Evolutionary conservation across 2,888 invertebrate species (phyloP).

Genomic region (Acanthosepion pharaonis): DNA sequence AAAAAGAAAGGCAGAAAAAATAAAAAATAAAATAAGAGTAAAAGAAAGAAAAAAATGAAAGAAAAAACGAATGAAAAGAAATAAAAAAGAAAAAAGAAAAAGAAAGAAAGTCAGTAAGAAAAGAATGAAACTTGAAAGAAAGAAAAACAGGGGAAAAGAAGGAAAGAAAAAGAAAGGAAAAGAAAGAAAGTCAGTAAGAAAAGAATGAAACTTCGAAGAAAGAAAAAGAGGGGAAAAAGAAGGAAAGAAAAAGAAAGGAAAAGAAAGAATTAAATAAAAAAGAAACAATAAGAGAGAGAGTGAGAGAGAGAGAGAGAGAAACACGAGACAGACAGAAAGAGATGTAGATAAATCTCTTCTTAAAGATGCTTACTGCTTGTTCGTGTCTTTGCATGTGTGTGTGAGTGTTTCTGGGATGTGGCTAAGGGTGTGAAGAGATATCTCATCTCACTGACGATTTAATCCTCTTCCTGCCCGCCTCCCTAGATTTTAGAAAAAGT

Average conservation of each 20-base stretch:
- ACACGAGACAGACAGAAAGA: not conserved
- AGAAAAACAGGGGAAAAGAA: not conserved
- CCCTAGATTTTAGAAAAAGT: not conserved
- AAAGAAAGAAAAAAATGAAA: no score
- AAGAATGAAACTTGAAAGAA: no score
- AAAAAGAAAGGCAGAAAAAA: no score
- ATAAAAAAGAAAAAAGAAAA: no score
- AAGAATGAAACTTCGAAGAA: no score
- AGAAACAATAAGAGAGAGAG: not conserved
- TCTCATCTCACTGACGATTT: not conserved
- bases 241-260: not conserved
- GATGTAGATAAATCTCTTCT: not conserved
- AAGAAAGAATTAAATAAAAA: not conserved
- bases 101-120: no score
- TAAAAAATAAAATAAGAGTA: no score
- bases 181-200: no score
- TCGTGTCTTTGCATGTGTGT: not conserved
- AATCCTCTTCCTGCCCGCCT: not conserved
- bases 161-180: no score
- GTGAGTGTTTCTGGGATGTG: not conserved
- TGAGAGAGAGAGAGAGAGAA: no score
- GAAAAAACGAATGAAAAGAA: no score
- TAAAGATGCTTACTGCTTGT: not conserved
- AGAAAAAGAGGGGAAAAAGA: not conserved
- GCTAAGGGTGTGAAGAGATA: not conserved